Evolutionary conservation across 2,888 invertebrate genomes (phyloP).

Genomic region (Drosophila paramelanica): DNA sequence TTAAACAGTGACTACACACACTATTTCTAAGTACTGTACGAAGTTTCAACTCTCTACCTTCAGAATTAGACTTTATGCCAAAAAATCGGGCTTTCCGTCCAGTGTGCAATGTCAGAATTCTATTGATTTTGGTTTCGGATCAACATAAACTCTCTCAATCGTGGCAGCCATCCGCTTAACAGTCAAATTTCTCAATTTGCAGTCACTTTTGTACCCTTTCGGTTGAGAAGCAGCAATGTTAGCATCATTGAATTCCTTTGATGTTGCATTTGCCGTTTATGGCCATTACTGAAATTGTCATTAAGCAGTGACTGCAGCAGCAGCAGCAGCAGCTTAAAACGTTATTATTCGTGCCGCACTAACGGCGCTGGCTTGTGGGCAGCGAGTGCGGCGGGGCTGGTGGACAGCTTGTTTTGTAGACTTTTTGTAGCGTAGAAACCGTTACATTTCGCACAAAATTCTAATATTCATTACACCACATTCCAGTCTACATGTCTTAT

Average conservation of each 20-base stretch:
- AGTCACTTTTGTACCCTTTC: too few relatives aligned
- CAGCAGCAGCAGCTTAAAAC: not conserved
- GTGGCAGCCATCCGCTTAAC: too few relatives aligned
- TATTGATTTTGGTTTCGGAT: too few relatives aligned
- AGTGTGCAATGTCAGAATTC: too few relatives aligned
- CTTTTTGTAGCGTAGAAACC: conserved; percentile 17
- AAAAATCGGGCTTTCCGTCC: too few relatives aligned
- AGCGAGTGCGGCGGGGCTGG: not conserved
- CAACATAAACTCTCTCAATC: too few relatives aligned
- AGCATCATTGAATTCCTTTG: conserved; percentile 17
- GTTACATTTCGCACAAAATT: conserved; percentile 27
- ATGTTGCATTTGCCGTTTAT: conserved; percentile 26
- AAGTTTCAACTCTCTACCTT: too few relatives aligned
- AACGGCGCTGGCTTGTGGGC: conserved; percentile 2
- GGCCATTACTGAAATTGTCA: conserved; percentile 41
- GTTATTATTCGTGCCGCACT: conserved; percentile 14
- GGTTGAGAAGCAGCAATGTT: not conserved
- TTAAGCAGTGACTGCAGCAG: conserved; percentile 13
- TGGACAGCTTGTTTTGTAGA: not conserved
- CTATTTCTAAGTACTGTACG: too few relatives aligned
- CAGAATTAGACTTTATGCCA: too few relatives aligned
- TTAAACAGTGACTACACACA: too few relatives aligned
- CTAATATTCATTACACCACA: conserved; percentile 8
- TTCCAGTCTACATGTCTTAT: conserved; percentile 12
- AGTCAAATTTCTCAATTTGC: too few relatives aligned